Conservation (phyloP, 2,888 invertebrate species). For the Dasysyrphus albostriatus region DNA sequence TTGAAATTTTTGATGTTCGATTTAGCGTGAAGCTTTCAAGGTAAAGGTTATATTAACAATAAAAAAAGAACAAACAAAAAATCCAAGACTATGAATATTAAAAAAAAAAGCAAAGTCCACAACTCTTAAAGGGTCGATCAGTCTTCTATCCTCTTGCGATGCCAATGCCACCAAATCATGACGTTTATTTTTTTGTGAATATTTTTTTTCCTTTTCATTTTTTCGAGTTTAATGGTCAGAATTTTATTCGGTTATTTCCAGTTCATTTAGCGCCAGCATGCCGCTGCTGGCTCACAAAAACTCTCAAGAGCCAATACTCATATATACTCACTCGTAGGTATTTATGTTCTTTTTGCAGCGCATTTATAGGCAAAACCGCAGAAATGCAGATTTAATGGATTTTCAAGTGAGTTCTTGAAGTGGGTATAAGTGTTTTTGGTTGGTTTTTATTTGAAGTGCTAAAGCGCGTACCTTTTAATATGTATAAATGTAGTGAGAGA, state of each 20-base stretch:
- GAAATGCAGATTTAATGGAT: slow-evolving; percentile 56
- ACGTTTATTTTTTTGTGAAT: slow-evolving; percentile 1
- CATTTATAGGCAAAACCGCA: slow-evolving; percentile 10
- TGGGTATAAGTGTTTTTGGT: slow-evolving; percentile 64
- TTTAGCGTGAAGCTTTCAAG: slow-evolving; percentile 66
- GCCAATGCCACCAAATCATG: background rate
- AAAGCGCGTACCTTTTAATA: slow-evolving; percentile 42
- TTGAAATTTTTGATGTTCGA: slow-evolving; percentile 49
- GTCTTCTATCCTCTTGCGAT: background rate
- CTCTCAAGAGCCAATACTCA: background rate
- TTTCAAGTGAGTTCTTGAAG: slow-evolving; percentile 57
- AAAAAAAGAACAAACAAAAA: slow-evolving; percentile 21
- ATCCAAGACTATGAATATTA: background rate
- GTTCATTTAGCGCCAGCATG: slow-evolving; percentile 58
- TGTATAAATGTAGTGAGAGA: no score
- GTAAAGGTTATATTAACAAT: slow-evolving; percentile 23
- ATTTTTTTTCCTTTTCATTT: slow-evolving; percentile 11
- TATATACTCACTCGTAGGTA: background rate
- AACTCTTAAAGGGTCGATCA: background rate
- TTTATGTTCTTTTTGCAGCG: slow-evolving; percentile 30
- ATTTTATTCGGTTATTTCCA: slow-evolving; percentile 63
- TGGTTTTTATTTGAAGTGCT: slow-evolving; percentile 60
- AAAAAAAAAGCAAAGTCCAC: slow-evolving; percentile 13
- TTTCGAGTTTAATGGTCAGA: slow-evolving; percentile 66
- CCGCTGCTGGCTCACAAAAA: no score